These are phyloP conservation scores for Archaeoteleia sp. DNA, from an alignment of 2,888 invertebrate species.

Conservation along the genomic window DNA sequence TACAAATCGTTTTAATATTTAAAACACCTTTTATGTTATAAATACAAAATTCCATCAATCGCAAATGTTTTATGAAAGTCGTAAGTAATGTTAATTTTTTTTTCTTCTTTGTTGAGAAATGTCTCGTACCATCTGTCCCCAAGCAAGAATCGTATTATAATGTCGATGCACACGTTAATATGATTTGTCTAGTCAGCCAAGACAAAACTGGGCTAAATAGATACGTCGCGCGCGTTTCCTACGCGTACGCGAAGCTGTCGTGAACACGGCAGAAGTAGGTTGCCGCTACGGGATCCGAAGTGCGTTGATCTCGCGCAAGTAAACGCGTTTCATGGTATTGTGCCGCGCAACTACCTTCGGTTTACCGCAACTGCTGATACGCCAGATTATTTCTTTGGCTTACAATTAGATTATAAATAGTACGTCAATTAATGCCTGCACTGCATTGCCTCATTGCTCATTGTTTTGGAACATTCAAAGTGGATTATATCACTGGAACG, in stretches of 20 bases:
- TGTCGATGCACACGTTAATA: slow-evolving; percentile 18
- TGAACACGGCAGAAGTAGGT: slow-evolving; percentile 46
- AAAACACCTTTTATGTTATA: no score
- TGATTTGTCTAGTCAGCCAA: slow-evolving; percentile 57
- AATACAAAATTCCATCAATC: no score
- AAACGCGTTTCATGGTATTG: slow-evolving; percentile 20
- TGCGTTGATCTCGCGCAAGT: slow-evolving; percentile 45
- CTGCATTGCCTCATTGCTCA: slow-evolving; percentile 1
- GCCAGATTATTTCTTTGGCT: slow-evolving; percentile 19
- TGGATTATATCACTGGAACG: neutral
- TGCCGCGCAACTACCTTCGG: neutral
- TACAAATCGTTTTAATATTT: no score
- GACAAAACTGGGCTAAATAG: slow-evolving; percentile 53
- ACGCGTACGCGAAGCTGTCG: slow-evolving; percentile 27
- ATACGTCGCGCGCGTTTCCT: slow-evolving; percentile 36
- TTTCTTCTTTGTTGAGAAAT: no score
- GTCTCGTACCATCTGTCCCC: no score
- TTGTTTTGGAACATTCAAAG: neutral
- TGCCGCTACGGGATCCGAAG: slow-evolving; percentile 44
- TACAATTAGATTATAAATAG: slow-evolving; percentile 11
- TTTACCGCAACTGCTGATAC: slow-evolving; percentile 23
- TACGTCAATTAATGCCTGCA: neutral
- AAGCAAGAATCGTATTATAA: neutral
- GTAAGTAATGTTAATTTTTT: no score
- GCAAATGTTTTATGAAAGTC: no score